A percentile compares a stretch with the other conserved stretches of the same genome.
Evolutionary conservation across 2,797 vertebrate genomes (phyloP).

Genomic region (Antrozous pallidus): DNA sequence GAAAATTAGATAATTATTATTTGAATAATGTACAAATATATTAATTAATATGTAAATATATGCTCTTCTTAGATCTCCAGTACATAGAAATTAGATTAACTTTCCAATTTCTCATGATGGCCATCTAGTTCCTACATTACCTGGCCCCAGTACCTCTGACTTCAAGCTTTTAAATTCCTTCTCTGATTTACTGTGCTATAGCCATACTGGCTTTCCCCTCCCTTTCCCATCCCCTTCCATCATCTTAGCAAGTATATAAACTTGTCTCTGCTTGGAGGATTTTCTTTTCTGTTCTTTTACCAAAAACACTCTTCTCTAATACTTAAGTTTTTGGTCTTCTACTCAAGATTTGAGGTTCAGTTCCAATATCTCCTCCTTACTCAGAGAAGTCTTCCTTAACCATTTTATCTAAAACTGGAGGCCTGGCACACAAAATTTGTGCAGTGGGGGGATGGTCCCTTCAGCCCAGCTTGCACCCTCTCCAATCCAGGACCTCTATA

Average conservation of each 20-base stretch:
- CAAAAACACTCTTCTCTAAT: background rate
- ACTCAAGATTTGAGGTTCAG: background rate
- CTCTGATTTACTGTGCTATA: background rate
- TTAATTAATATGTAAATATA: background rate
- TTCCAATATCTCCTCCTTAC: background rate
- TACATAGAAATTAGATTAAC: background rate
- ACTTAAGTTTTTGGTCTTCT: background rate
- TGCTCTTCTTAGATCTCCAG: background rate
- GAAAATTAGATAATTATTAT: background rate
- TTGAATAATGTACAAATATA: background rate
- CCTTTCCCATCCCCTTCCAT: accelerated
- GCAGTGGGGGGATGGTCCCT: no score
- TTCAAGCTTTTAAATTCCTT: background rate
- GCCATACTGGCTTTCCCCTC: accelerated
- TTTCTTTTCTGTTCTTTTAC: background rate
- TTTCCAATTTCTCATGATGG: background rate
- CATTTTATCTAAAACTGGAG: background rate
- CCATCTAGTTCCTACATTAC: background rate
- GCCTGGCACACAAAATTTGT: no score
- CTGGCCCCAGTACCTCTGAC: background rate
- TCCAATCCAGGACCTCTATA: no score
- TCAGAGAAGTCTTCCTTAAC: background rate
- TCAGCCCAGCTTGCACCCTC: no score
- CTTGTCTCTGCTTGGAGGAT: background rate
- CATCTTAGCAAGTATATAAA: background rate